These are phyloP conservation scores for Meliscaeva auricollis DNA, from an alignment of 2,888 invertebrate genomes.

Conservation along the genomic window DNA sequence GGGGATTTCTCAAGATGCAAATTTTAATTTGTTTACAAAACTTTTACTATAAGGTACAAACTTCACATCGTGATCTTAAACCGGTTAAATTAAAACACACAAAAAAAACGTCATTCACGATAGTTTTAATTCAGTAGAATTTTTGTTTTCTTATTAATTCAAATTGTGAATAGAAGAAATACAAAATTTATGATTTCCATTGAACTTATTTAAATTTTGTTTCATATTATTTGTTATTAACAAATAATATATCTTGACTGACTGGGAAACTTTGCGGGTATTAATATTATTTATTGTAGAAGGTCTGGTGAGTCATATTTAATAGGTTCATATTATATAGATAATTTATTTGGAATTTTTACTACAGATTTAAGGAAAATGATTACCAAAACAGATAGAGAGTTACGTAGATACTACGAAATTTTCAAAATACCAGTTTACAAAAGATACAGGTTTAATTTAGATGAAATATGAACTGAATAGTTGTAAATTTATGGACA, in stretches of 20 bases:
- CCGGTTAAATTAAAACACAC: conserved; percentile 4
- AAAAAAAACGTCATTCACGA: conserved; percentile 27
- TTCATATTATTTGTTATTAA: neutral
- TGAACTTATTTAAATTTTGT: conserved; percentile 29
- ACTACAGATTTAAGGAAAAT: neutral
- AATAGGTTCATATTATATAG: neutral
- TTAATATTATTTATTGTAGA: neutral
- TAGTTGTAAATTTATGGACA: too few relatives aligned
- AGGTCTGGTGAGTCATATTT: conserved; percentile 20
- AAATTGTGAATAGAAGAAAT: neutral
- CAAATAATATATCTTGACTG: neutral
- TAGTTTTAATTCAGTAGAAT: conserved; percentile 29
- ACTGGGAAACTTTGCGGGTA: neutral
- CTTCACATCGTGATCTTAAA: conserved; percentile 11
- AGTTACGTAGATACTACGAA: neutral
- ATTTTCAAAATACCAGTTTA: conserved; percentile 14
- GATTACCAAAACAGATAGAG: conserved; percentile 29
- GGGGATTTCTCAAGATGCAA: conserved; percentile 46
- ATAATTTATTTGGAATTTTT: neutral
- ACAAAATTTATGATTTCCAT: neutral
- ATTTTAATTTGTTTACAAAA: conserved; percentile 49
- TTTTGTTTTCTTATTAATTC: too few relatives aligned
- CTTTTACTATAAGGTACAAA: neutral
- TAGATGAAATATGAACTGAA: neutral
- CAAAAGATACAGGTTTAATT: neutral